Evolutionary conservation across 2,888 invertebrate genomes (phyloP).

Genomic region (Syrista parreyssii): DNA sequence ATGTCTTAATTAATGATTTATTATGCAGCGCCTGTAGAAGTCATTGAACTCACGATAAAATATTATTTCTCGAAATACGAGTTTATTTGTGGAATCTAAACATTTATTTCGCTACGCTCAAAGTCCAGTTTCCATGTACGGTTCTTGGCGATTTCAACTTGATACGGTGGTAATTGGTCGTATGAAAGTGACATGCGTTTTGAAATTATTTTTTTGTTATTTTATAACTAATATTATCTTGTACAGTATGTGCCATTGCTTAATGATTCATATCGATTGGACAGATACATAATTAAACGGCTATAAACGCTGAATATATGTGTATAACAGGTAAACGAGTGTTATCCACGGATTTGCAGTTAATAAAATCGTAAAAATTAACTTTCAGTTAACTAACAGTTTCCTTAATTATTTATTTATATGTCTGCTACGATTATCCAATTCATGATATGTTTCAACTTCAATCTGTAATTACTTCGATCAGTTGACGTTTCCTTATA

Average conservation of each 20-base stretch:
- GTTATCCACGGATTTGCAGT: background rate
- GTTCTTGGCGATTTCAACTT: background rate
- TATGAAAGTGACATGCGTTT: background rate
- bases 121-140: too few species aligned
- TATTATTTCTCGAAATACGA: background rate
- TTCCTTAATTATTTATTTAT: background rate
- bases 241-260: background rate
- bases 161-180: background rate
- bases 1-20: background rate
- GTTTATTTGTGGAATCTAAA: background rate
- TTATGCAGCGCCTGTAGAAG: background rate
- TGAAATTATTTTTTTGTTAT: background rate
- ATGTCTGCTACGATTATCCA: background rate
- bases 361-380: background rate
- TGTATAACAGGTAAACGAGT: background rate
- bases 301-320: background rate
- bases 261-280: background rate
- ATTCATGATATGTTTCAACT: background rate
- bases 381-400: background rate
- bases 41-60: background rate
- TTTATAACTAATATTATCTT: background rate
- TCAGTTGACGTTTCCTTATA: background rate
- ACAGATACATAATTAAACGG: background rate
- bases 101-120: too few species aligned
- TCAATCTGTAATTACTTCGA: background rate